Base-by-base conservation (phyloP, 1,140 invertebrate species). In the Eciton burchellii region DNA sequence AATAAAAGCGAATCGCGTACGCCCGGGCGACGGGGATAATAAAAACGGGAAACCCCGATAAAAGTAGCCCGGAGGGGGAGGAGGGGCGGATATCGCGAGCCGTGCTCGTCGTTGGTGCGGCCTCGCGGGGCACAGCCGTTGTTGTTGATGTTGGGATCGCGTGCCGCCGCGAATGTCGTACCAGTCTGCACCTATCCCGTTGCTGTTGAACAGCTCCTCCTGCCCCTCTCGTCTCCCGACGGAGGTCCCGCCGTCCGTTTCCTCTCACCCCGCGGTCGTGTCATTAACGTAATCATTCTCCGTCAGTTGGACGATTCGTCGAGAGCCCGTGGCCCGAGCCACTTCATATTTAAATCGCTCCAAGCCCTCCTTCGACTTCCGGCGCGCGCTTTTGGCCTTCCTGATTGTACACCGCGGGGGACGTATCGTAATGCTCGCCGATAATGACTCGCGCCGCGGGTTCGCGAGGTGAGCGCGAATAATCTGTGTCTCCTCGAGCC, bases 271-370 rank as follows among this genome's bases (percentile, higher is more conserved):
- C 84, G 81, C 81, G 59, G 62, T n/a, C 45, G 79, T 86, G 83
- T 91, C 89, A 90, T 91, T 91, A 91, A 85, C 90, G 90, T 91
- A 90, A 91, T 91, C 89, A 91, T 86, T 91, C 89, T 87, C 89
- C 89, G 91, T 91, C 91, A 91, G 89, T 91, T 90, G 83, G 83
- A 84, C 72, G 77, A 82, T 85, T 89, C 79, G 60, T 85, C 84
- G 68, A 86, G 72, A 84, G 77, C 60, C 62, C 86, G 71, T 43
- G 52, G 68, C 71, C 21, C 56, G 59, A 74, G 73, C 70, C 66
- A 89, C 89, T 90, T 88, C 82, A 91, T 88, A 79, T 81, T 84
- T 87, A 82, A 85, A 84, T 81, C 76, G 82, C 81, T 66, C 21
- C 62, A 73, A 79, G 66, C 72, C 82, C 35, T n/a, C 52, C 43